Percentiles rank a stretch among this genome's conserved stretches.
Conservation (phyloP, 1,140 invertebrate species). For the Halotydeus destructor region DNA sequence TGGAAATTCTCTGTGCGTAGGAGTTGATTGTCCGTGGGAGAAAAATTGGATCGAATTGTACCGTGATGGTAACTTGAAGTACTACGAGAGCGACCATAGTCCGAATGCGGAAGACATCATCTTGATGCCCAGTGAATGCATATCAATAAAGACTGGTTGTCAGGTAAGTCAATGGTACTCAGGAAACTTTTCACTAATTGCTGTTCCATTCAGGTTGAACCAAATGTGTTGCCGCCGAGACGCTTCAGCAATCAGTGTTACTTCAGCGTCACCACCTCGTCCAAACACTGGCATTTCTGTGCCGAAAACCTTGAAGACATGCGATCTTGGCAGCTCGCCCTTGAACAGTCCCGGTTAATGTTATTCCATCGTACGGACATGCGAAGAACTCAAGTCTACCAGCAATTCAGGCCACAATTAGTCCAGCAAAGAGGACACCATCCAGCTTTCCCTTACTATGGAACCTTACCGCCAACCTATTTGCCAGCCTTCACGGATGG, state of each 20-base stretch:
- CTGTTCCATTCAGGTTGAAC: neutral
- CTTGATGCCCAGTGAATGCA: constrained; percentile 19
- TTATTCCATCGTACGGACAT: too few species aligned
- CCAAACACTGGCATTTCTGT: constrained; percentile 19
- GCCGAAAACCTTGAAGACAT: constrained; percentile 23
- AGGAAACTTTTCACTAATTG: neutral
- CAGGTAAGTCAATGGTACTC: constrained; percentile 15
- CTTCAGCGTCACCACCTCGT: constrained; percentile 14
- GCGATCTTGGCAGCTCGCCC: constrained; percentile 22
- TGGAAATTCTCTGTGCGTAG: neutral
- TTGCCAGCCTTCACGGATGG: too few species aligned
- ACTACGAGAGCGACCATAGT: constrained; percentile 22
- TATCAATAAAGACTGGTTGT: constrained; percentile 18
- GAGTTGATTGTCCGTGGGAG: constrained; percentile 18
- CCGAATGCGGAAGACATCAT: constrained; percentile 21
- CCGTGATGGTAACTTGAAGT: constrained; percentile 21
- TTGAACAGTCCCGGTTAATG: constrained; percentile 21
- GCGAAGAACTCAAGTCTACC: too few species aligned
- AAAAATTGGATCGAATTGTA: constrained; percentile 23
- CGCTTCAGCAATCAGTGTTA: neutral
- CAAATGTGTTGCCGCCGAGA: neutral
- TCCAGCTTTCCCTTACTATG: too few species aligned
- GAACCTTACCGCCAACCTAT: too few species aligned
- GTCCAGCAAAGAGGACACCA: too few species aligned
- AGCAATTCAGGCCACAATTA: too few species aligned